Percentiles rank a stretch among this genome's conserved stretches.
phyloP scores from a whole-genome alignment of 2,113 vertebrate species.

The Alectura lathami region DNA sequence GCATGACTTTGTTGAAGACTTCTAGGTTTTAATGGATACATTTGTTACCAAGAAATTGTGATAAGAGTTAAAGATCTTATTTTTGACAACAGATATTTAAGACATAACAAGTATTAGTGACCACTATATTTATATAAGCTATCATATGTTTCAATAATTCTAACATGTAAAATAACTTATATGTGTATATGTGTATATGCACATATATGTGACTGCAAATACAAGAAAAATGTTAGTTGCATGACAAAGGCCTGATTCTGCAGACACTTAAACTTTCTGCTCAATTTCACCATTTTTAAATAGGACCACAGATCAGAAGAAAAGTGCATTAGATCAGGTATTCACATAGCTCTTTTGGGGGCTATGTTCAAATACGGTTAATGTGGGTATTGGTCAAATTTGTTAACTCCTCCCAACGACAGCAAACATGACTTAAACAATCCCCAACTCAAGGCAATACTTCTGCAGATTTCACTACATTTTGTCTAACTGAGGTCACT shows the following conservation, averaged over 20 bases:
- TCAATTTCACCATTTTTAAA: neutral
- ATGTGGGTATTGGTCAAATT: neutral
- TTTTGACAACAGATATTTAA: neutral
- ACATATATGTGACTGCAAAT: no score
- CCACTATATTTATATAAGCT: neutral
- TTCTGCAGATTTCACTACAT: neutral
- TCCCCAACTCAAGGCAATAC: neutral
- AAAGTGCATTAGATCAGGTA: neutral
- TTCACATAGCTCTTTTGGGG: neutral
- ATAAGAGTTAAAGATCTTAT: neutral
- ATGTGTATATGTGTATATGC: neutral
- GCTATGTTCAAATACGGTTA: neutral
- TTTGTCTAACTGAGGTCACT: neutral
- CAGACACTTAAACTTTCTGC: neutral
- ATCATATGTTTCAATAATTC: neutral
- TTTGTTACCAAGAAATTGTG: neutral
- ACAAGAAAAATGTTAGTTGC: neutral
- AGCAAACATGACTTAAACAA: neutral
- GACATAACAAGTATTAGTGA: neutral
- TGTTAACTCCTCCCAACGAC: neutral
- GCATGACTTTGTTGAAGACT: neutral
- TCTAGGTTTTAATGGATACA: neutral
- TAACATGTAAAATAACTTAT: neutral
- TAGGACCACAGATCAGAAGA: neutral
- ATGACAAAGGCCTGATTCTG: neutral